Evolutionary conservation across 2,888 invertebrate genomes (phyloP), one percentile per base, ranked within the genome.

Genomic region (Drosophila robusta): DNA sequence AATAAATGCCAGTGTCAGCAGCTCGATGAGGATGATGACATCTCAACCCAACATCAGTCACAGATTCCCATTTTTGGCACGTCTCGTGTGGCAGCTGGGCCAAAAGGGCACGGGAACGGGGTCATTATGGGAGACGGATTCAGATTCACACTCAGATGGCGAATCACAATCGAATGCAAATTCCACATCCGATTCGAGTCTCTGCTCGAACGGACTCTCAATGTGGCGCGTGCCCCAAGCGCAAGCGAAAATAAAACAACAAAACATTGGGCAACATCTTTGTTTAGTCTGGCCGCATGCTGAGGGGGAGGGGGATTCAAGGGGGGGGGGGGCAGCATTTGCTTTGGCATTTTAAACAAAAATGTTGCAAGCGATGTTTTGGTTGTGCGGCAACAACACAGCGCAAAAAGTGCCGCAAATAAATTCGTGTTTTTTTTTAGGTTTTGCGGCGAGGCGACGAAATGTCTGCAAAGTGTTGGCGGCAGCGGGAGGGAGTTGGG

Each of bases 201-300:
- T 29, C 32, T 6, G 14, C 34, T 39, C 11, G 4, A 12, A n/a
- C 18, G 14, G 22, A 36, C 32, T 22, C 18, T 16, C 22, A 22
- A 18, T 11, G 50, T 70, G 87, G 82, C 82, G 70, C 82, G 87
- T 84, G 82, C 87, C 69, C 42, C 45, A 57, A 76, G 26, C 41
- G 7, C 39, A 45, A 12, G 12, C 42, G 50, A 71, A 70, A 36
- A 61, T 46, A 22, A 58, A 3, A 45, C 38, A 61, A 64, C 44
- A 52, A 55, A 44, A 47, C 62, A 70, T 77, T 84, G 55, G 65
- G 39, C 38, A 75, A 72, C 51, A 61, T 44, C 46, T 65, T 46
- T 85, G 82, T 77, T 80, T 87, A 83, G 84, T 87, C 76, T 87
- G 73, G 34, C 22, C 46, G 50, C 12, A 12, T 12, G 29, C 22